Evolutionary conservation across 2,888 invertebrate genomes (phyloP).

Genomic region (Stomorhina lunata): DNA sequence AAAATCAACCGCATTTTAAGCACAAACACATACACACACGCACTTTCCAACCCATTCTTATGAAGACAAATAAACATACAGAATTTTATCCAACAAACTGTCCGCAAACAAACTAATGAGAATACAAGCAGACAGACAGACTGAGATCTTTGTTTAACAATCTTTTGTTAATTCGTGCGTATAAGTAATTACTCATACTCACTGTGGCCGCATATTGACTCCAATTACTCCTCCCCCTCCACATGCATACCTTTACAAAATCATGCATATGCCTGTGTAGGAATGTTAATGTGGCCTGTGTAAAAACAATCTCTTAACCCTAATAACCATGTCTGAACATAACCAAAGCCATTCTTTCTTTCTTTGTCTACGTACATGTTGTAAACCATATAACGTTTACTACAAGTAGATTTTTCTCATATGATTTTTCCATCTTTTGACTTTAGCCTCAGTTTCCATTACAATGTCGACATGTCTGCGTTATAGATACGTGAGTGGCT

Average conservation of each 20-base stretch:
- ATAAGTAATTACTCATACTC: conserved; percentile 54
- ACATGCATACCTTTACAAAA: not conserved
- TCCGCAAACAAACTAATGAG: not conserved
- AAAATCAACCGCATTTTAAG: conserved; percentile 29
- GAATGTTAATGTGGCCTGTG: not conserved
- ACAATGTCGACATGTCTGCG: conserved; percentile 31
- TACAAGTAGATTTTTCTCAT: not conserved
- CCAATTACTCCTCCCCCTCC: not conserved
- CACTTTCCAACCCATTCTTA: no score
- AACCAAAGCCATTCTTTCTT: conserved; percentile 10
- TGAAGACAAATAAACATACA: not conserved
- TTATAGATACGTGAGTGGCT: conserved; percentile 41
- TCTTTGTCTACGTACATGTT: not conserved
- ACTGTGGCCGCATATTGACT: conserved; percentile 5
- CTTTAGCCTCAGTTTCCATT: conserved; percentile 14
- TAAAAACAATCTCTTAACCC: conserved; percentile 31
- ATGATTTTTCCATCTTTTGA: conserved; percentile 7
- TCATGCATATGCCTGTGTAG: not conserved
- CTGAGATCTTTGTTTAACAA: not conserved
- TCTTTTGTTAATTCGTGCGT: conserved; percentile 52
- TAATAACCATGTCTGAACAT: conserved; percentile 29
- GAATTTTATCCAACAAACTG: not conserved
- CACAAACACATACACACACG: not conserved
- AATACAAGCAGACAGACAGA: not conserved
- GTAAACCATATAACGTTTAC: conserved; percentile 21